Conservation (phyloP, 2,888 invertebrate species). For the Aradus depressus region DNA sequence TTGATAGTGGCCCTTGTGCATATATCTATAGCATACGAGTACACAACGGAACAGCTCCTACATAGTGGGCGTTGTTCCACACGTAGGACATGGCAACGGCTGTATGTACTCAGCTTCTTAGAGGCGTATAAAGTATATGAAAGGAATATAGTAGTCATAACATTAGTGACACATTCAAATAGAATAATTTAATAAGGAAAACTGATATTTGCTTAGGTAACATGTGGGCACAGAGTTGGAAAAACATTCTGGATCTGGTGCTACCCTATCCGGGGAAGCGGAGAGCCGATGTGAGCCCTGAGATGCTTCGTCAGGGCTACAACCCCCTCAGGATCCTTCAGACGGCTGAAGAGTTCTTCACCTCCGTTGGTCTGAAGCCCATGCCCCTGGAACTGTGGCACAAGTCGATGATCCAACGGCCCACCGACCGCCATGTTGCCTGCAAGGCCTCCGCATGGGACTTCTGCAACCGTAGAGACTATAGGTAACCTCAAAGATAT, state of each 20-base stretch:
- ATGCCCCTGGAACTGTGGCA: constrained; percentile 79
- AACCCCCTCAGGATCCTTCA: constrained; percentile 51
- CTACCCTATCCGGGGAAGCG: constrained; percentile 62
- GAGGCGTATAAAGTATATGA: too few relatives aligned
- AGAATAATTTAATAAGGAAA: neutral
- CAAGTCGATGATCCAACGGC: constrained; percentile 64
- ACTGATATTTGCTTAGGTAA: constrained; percentile 42
- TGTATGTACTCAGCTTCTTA: too few relatives aligned
- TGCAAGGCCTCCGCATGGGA: constrained; percentile 77
- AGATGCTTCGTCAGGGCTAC: constrained; percentile 62
- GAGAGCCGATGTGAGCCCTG: constrained; percentile 61
- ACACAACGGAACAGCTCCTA: too few relatives aligned
- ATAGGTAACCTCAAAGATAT: too few relatives aligned
- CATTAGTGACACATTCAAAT: neutral
- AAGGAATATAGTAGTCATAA: too few relatives aligned
- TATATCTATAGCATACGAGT: too few relatives aligned
- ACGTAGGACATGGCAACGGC: too few relatives aligned
- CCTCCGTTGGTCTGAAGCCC: constrained; percentile 64
- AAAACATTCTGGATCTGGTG: constrained; percentile 58
- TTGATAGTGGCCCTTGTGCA: too few relatives aligned
- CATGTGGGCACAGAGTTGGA: constrained; percentile 79
- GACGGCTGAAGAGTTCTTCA: constrained; percentile 72
- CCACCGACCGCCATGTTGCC: constrained; percentile 54
- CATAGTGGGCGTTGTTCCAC: too few relatives aligned
- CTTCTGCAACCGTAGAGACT: constrained; percentile 72